These are phyloP conservation scores for Lepus europaeus DNA, from an alignment of 2,113 vertebrate genomes.

Conservation along the genomic window DNA sequence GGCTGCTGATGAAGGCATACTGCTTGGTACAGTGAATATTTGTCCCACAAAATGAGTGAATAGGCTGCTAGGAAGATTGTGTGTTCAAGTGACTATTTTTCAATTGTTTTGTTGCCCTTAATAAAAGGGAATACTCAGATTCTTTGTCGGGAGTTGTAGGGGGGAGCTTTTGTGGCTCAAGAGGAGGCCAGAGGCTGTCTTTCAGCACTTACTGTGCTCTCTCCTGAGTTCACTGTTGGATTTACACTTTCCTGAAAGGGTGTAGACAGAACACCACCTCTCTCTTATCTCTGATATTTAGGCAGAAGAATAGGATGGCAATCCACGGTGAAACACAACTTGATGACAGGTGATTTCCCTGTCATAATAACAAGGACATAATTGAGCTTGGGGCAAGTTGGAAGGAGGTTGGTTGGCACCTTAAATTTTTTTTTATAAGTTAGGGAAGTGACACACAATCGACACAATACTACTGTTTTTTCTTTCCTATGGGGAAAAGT, in stretches of 20 bases:
- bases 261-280: constrained; percentile 32
- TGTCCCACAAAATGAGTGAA: background rate
- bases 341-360: constrained; percentile 50
- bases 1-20: background rate
- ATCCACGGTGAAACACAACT: background rate
- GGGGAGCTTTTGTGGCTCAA: background rate
- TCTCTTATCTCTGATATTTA: constrained; percentile 49
- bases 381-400: background rate
- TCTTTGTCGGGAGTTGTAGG: background rate
- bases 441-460: background rate
- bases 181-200: background rate
- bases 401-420: background rate
- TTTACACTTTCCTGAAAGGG: constrained; percentile 35
- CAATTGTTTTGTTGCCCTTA: background rate
- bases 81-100: constrained; percentile 22
- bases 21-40: constrained; percentile 7
- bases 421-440: background rate
- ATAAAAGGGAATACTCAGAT: background rate
- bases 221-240: background rate
- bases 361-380: constrained; percentile 35
- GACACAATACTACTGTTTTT: background rate
- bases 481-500: background rate
- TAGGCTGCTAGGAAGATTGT: background rate
- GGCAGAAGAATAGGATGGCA: background rate
- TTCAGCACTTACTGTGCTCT: constrained; percentile 13